phyloP scores from a whole-genome alignment of 1,140 invertebrate genomes.

The Drosophila lowei region DNA sequence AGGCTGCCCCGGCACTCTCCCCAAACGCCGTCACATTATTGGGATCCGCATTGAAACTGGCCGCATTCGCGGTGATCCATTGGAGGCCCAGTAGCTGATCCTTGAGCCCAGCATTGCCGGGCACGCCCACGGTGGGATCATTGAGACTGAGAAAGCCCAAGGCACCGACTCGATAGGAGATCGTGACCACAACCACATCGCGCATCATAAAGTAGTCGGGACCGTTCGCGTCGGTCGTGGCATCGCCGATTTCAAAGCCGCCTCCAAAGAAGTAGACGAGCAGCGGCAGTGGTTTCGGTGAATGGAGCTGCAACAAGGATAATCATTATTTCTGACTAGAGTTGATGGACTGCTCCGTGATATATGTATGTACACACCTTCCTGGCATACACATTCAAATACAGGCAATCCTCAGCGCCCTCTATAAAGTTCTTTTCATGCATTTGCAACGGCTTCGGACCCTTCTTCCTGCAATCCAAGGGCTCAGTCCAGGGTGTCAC shows the following conservation, averaged over 20 bases:
- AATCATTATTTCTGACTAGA: too few relatives aligned
- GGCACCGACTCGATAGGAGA: conserved; percentile 83
- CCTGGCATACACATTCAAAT: conserved; percentile 84
- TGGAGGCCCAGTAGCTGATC: conserved; percentile 83
- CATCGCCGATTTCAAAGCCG: conserved; percentile 85
- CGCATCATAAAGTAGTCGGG: conserved; percentile 85
- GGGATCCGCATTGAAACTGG: conserved; percentile 76
- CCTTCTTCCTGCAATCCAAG: conserved; percentile 74
- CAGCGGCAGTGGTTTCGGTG: conserved; percentile 51
- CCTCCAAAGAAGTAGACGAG: conserved; percentile 87
- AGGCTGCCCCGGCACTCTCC: conserved; percentile 80
- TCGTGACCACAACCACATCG: conserved; percentile 82
- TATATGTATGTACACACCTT: conserved; percentile 41
- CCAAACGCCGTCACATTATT: conserved; percentile 75
- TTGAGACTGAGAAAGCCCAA: conserved; percentile 85
- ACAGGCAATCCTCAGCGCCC: conserved; percentile 85
- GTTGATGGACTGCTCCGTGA: background rate
- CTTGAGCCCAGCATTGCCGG: conserved; percentile 85
- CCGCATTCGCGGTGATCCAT: conserved; percentile 81
- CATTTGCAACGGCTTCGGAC: conserved; percentile 60
- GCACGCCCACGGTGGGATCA: conserved; percentile 77
- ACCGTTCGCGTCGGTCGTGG: conserved; percentile 67
- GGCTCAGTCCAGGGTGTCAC: conserved; percentile 84
- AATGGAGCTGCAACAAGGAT: conserved; percentile 35
- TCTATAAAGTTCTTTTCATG: conserved; percentile 29